These are phyloP conservation scores for Venturia canescens DNA, from an alignment of 1,140 invertebrate species.

Conservation along the genomic window DNA sequence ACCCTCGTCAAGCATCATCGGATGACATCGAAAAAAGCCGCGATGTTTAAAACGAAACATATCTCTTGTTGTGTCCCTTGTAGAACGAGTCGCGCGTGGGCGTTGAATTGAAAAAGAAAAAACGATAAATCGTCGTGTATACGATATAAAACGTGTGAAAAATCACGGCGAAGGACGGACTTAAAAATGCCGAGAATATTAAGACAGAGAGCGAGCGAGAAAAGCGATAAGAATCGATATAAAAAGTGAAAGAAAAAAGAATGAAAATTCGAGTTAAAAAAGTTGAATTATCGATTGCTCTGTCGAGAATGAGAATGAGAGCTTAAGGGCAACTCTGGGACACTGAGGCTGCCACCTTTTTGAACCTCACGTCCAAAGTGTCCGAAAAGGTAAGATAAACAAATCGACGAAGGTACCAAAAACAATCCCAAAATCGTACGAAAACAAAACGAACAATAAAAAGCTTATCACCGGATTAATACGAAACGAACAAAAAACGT, in stretches of 20 bases:
- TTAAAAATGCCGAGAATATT: constrained; percentile 53
- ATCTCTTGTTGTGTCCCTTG: constrained; percentile 64
- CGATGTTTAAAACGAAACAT: constrained; percentile 48
- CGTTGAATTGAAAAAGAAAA: constrained; percentile 42
- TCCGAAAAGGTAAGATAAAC: constrained; percentile 71
- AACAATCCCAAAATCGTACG: constrained; percentile 28
- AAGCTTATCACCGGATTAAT: too few species aligned
- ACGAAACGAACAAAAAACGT: too few species aligned
- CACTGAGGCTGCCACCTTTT: constrained; percentile 65
- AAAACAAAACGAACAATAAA: too few species aligned
- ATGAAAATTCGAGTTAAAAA: constrained; percentile 51
- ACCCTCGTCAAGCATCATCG: not conserved
- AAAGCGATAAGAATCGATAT: constrained; percentile 48
- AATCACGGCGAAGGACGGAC: not conserved
- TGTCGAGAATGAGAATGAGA: constrained; percentile 55
- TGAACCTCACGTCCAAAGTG: constrained; percentile 66
- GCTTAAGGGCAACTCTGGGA: constrained; percentile 60
- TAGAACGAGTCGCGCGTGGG: constrained; percentile 60
- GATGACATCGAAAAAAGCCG: not conserved
- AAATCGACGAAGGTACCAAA: constrained; percentile 44
- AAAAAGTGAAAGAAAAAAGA: constrained; percentile 36
- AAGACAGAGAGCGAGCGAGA: constrained; percentile 59
- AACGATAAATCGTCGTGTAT: constrained; percentile 32
- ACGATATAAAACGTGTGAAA: constrained; percentile 37
- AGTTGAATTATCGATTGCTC: constrained; percentile 57